Evolutionary conservation across 2,113 vertebrate species (phyloP).

Genomic region (Martes martes): DNA sequence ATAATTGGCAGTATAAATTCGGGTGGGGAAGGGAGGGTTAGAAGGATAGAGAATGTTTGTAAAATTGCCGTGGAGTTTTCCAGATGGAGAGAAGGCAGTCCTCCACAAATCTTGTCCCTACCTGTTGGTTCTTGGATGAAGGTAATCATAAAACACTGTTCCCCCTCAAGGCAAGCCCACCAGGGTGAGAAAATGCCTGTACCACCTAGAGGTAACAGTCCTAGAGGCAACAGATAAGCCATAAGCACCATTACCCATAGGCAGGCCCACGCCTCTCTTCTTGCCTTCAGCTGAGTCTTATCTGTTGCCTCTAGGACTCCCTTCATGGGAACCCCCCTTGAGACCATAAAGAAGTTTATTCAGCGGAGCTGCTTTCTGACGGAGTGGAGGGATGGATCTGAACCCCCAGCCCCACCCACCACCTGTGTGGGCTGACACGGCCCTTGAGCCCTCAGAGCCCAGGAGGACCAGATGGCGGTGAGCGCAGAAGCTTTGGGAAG

Average conservation of each 20-base stretch:
- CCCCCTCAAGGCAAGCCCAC: background rate
- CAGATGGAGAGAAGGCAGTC: background rate
- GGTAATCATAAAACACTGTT: background rate
- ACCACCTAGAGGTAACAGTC: no score
- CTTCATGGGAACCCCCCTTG: background rate
- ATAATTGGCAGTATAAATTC: background rate
- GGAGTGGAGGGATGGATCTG: background rate
- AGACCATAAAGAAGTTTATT: background rate
- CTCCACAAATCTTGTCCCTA: background rate
- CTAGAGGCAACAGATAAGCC: no score
- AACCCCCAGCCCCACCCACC: no score
- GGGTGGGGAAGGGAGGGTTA: background rate
- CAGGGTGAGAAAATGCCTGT: no score
- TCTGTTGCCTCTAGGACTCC: fast-evolving
- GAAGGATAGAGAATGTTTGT: background rate
- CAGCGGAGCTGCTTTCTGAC: background rate
- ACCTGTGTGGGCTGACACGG: background rate
- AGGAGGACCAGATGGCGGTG: background rate
- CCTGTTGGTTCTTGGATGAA: background rate
- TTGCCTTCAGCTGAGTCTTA: background rate
- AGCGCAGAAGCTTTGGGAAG: background rate
- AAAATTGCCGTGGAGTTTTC: background rate
- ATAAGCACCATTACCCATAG: fast-evolving
- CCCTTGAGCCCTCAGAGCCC: background rate
- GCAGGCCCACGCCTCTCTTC: background rate